phyloP scores from a whole-genome alignment of 2,113 vertebrate genomes.

The Vulpes ferrilata region DNA sequence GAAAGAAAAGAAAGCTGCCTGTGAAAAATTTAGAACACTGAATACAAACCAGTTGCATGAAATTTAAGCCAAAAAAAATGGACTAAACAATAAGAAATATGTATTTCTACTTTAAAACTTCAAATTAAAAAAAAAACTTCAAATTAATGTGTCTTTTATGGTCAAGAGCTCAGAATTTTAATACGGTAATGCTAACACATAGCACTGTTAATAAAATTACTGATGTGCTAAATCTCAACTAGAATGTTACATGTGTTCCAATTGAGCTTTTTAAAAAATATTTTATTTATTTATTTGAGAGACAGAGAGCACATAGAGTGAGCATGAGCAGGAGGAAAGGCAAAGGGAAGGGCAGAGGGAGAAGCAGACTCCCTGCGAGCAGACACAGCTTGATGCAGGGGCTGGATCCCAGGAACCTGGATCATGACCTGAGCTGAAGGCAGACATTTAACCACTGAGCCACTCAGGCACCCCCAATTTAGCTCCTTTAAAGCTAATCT shows the following conservation, averaged over 20 bases:
- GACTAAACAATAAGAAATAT: not conserved
- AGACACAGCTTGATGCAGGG: too few relatives aligned
- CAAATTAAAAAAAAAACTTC: not conserved
- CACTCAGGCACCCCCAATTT: not conserved
- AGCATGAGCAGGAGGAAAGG: too few relatives aligned
- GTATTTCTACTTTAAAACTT: not conserved
- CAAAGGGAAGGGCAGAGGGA: too few relatives aligned
- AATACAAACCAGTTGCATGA: not conserved
- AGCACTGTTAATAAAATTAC: not conserved
- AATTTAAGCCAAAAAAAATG: not conserved
- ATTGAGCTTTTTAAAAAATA: too few relatives aligned
- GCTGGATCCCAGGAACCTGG: too few relatives aligned
- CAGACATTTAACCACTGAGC: too few relatives aligned
- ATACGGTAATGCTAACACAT: not conserved
- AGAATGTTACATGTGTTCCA: not conserved
- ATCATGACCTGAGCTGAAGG: too few relatives aligned
- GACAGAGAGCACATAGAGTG: too few relatives aligned
- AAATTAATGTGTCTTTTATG: not conserved
- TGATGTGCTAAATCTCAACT: not conserved
- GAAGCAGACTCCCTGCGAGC: too few relatives aligned
- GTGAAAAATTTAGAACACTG: not conserved
- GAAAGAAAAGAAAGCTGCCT: not conserved
- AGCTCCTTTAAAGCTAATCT: not conserved
- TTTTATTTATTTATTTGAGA: too few relatives aligned
- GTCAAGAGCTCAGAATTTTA: constrained; percentile 1